A percentile compares a stretch with the other conserved stretches of the same genome.
phyloP scores from a whole-genome alignment of 2,797 vertebrate species.

The Zonotrichia albicollis region DNA sequence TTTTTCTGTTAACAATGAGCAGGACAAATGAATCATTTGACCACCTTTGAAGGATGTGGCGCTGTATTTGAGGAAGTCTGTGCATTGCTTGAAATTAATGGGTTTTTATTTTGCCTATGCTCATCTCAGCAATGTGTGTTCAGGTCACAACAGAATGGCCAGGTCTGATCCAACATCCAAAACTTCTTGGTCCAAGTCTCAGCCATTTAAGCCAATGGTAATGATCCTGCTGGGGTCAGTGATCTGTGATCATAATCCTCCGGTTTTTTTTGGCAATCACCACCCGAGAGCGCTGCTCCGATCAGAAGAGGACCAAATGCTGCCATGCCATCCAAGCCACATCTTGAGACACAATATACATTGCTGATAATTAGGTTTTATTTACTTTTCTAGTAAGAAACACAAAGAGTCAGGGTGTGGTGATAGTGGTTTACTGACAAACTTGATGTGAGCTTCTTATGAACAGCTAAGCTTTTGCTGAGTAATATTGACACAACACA shows the following conservation, averaged over 20 bases:
- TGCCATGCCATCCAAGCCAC: background rate
- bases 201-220: background rate
- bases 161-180: background rate
- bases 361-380: background rate
- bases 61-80: background rate
- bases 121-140: background rate
- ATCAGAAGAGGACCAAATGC: background rate
- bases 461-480: background rate
- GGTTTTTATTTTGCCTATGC: fast-evolving
- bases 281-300: fast-evolving
- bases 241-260: background rate
- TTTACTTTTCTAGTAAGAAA: background rate
- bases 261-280: background rate
- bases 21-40: background rate
- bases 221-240: background rate
- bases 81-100: background rate
- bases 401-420: background rate
- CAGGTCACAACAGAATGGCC: background rate
- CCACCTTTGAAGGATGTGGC: background rate
- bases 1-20: background rate
- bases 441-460: background rate
- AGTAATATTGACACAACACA: fast-evolving
- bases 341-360: background rate
- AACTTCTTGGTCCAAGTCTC: background rate
- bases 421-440: background rate